Conservation (phyloP, 2,797 vertebrate species). For the Lepidocolaptes lacrymiger region DNA sequence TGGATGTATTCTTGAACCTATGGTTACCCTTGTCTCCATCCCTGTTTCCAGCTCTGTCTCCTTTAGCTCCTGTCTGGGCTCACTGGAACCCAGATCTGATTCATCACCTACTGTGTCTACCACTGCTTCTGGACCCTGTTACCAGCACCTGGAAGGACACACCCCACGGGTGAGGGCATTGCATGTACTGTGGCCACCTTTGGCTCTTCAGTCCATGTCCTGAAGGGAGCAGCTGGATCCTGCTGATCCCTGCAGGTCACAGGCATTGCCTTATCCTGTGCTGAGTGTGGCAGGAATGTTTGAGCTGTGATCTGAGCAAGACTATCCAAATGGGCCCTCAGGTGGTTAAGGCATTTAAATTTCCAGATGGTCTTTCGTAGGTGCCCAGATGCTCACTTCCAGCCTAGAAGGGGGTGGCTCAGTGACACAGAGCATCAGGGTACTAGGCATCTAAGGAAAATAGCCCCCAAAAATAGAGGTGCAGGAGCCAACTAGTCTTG, state of each 20-base stretch:
- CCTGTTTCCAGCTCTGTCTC: neutral
- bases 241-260: neutral
- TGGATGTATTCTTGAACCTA: neutral
- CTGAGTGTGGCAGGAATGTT: neutral
- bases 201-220: neutral
- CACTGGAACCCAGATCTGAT: neutral
- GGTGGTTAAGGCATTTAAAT: neutral
- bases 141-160: neutral
- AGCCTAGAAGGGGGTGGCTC: neutral
- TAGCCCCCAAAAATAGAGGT: neutral
- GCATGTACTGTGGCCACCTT: neutral
- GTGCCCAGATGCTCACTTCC: neutral
- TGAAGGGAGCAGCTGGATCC: neutral
- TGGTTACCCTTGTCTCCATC: neutral
- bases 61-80: neutral
- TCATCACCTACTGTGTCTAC: neutral
- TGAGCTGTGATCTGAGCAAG: neutral
- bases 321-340: neutral
- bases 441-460: neutral
- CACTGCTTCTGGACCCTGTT: neutral
- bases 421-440: neutral
- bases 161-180: neutral
- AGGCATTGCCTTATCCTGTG: too few species aligned
- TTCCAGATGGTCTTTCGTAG: neutral
- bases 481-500: neutral